Percentiles rank a stretch among this genome's conserved stretches.
These are phyloP conservation scores for Elymnias hypermnestra DNA, from an alignment of 1,140 invertebrate species.

Conservation along the genomic window DNA sequence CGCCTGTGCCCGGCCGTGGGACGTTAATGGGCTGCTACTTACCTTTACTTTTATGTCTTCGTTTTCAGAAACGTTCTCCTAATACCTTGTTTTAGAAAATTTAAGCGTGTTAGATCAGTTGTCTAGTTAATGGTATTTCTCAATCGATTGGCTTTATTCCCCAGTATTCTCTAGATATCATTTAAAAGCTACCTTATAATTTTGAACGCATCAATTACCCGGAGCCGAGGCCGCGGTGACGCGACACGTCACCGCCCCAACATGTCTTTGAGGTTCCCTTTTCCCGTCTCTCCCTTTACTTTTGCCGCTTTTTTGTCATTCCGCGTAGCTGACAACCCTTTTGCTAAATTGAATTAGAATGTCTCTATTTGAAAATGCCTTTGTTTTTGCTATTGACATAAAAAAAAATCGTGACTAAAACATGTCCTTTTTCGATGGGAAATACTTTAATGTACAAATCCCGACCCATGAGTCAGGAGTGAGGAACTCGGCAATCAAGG, in stretches of 20 bases:
- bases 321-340: conserved; percentile 65
- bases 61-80: too few species aligned
- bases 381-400: conserved; percentile 2
- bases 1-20: too few species aligned
- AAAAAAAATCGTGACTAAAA: background rate
- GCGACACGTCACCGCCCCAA: conserved; percentile 48
- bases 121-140: too few species aligned
- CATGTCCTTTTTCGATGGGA: too few species aligned
- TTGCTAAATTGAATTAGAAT: conserved; percentile 65
- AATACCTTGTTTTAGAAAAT: too few species aligned
- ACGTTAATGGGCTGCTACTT: too few species aligned
- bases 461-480: too few species aligned
- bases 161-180: background rate
- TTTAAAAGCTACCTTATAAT: conserved; percentile 28
- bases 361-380: conserved; percentile 17
- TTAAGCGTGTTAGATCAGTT: too few species aligned
- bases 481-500: too few species aligned
- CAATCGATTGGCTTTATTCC: too few species aligned
- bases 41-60: too few species aligned
- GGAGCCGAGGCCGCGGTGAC: conserved; percentile 26
- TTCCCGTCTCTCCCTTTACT: conserved; percentile 21
- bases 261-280: conserved; percentile 49
- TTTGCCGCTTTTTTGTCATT: conserved; percentile 40
- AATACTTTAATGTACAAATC: too few species aligned
- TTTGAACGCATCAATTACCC: conserved; percentile 50